Evolutionary conservation across 2,113 vertebrate genomes (phyloP).

Genomic region (Lampris incognitus): DNA sequence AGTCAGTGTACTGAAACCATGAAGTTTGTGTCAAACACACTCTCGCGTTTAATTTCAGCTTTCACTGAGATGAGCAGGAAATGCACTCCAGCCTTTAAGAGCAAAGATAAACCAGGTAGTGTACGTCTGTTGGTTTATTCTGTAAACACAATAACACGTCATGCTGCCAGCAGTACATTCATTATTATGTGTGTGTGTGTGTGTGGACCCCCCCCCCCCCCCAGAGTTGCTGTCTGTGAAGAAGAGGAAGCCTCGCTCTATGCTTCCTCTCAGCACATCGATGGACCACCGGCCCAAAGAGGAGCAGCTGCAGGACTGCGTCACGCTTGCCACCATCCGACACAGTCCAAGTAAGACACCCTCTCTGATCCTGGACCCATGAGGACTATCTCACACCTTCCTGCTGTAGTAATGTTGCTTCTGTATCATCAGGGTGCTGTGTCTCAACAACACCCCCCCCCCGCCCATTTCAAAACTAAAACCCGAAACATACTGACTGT

Average conservation of each 20-base stretch:
- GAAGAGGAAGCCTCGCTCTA: constrained; percentile 92
- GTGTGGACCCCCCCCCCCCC: not conserved
- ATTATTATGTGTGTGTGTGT: not conserved
- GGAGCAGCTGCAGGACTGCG: constrained; percentile 91
- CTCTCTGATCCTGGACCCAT: too few relatives aligned
- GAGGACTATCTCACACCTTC: too few relatives aligned
- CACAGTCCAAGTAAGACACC: constrained; percentile 76
- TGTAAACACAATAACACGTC: too few relatives aligned
- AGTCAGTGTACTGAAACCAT: too few relatives aligned
- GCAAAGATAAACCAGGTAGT: constrained; percentile 88
- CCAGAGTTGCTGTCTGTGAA: constrained; percentile 74
- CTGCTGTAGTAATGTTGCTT: too few relatives aligned
- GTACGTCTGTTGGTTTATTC: not conserved
- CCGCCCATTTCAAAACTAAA: too few relatives aligned
- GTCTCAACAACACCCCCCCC: too few relatives aligned
- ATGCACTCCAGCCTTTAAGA: constrained; percentile 70
- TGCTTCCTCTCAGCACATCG: constrained; percentile 90
- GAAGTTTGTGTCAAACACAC: not conserved
- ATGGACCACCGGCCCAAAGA: constrained; percentile 95
- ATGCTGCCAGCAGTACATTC: not conserved
- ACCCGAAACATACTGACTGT: too few relatives aligned
- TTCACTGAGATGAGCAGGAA: constrained; percentile 52
- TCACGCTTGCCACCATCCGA: constrained; percentile 84
- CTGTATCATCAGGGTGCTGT: too few relatives aligned
- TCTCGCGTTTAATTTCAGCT: constrained; percentile 42